These are phyloP conservation scores for Lutjanus campechanus DNA, from an alignment of 2,797 vertebrate genomes.

Conservation along the genomic window DNA sequence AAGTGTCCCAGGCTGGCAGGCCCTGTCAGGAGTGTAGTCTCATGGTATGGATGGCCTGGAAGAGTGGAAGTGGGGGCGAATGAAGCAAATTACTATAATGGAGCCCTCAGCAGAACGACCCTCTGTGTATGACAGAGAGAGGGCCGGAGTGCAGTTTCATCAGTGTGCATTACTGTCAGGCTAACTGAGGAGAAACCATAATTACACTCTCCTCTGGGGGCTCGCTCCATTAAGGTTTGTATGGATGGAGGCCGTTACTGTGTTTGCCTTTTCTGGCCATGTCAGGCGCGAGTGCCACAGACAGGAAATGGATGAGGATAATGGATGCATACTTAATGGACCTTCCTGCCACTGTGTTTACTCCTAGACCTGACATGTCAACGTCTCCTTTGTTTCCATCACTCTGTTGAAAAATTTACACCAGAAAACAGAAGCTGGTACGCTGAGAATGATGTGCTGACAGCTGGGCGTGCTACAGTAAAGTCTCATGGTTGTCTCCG, in stretches of 20 bases:
- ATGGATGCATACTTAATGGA: slow-evolving; percentile 81
- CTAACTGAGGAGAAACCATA: slow-evolving; percentile 70
- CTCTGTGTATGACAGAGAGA: slow-evolving; percentile 57
- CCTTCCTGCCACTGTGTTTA: slow-evolving; percentile 78
- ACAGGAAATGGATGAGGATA: slow-evolving; percentile 82
- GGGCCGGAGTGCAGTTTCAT: slow-evolving; percentile 76
- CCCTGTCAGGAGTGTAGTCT: slow-evolving; percentile 12
- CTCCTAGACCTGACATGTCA: slow-evolving; percentile 68
- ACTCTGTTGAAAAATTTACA: slow-evolving; percentile 50
- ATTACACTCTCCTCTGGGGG: slow-evolving; percentile 76
- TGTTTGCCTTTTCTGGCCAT: slow-evolving; percentile 73
- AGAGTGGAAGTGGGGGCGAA: slow-evolving; percentile 31
- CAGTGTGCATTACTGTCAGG: slow-evolving; percentile 75
- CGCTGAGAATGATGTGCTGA: slow-evolving; percentile 39
- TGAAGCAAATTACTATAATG: slow-evolving; percentile 66
- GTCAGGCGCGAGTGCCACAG: slow-evolving; percentile 63
- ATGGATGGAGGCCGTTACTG: slow-evolving; percentile 62
- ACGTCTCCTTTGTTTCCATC: slow-evolving; percentile 65
- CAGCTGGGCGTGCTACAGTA: background rate
- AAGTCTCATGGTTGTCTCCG: slow-evolving; percentile 31
- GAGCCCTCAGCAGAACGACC: slow-evolving; percentile 58
- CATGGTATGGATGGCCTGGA: slow-evolving; percentile 13
- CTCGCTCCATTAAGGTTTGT: slow-evolving; percentile 78
- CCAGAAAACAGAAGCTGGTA: slow-evolving; percentile 46
- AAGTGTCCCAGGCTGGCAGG: slow-evolving; percentile 19